Evolutionary conservation across 2,113 vertebrate species (phyloP).

Genomic region (Sinocyclocheilus rhinocerous): DNA sequence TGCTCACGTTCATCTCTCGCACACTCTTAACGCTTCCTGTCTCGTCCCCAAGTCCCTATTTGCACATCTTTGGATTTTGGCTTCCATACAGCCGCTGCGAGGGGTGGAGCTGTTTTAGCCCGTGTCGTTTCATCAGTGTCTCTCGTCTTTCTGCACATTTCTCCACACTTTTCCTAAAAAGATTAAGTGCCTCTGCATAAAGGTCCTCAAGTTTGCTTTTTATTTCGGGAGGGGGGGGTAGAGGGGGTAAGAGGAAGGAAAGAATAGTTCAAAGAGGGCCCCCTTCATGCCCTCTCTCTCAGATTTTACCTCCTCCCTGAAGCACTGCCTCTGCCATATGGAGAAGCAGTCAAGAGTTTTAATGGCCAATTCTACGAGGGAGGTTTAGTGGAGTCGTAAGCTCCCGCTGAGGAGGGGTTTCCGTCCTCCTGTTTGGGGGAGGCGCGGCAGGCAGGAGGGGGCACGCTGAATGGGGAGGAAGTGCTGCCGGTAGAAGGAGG

Average conservation of each 20-base stretch:
- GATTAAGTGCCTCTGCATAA: constrained; percentile 54
- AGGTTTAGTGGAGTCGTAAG: constrained; percentile 79
- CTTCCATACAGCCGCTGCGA: constrained; percentile 61
- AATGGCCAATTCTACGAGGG: constrained; percentile 75
- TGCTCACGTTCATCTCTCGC: constrained; percentile 55
- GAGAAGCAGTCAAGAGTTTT: constrained; percentile 53
- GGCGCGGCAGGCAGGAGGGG: constrained; percentile 71
- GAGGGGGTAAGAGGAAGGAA: constrained; percentile 50
- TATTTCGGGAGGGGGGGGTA: background rate
- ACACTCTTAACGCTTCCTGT: constrained; percentile 55
- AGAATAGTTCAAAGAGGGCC: constrained; percentile 49
- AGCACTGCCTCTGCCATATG: constrained; percentile 52
- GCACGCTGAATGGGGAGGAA: constrained; percentile 79
- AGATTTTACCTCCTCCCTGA: constrained; percentile 46
- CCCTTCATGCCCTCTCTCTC: constrained; percentile 26
- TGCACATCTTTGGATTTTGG: constrained; percentile 73
- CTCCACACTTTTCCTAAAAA: constrained; percentile 41
- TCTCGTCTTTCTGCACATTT: constrained; percentile 32
- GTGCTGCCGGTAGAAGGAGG: constrained; percentile 81
- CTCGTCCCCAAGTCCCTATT: constrained; percentile 66
- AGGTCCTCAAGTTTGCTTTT: constrained; percentile 55
- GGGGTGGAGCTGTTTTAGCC: constrained; percentile 62
- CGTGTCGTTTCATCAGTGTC: constrained; percentile 49
- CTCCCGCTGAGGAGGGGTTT: constrained; percentile 64
- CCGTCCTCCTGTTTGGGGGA: constrained; percentile 91